Percentiles rank a stretch among this genome's conserved stretches.
These are phyloP conservation scores for Salvelinus alpinus DNA, from an alignment of 2,113 vertebrate species.

Conservation along the genomic window DNA sequence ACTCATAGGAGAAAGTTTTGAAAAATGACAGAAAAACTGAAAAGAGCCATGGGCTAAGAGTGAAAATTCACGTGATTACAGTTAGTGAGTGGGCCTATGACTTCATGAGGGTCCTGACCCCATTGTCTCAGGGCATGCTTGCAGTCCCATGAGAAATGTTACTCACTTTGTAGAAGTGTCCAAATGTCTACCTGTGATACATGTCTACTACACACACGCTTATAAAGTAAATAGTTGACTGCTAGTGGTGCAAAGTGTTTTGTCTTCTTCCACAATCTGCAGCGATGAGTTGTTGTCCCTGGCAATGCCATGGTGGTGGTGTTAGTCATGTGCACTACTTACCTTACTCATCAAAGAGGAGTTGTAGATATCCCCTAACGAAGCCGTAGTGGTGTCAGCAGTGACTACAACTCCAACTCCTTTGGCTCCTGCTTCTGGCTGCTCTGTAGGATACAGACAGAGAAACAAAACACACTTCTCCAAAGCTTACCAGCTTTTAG, in stretches of 20 bases:
- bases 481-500: no score
- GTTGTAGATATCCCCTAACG: no score
- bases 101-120: neutral
- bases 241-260: no score
- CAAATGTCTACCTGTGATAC: neutral
- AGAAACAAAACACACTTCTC: no score
- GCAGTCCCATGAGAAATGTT: neutral
- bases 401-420: no score
- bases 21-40: neutral
- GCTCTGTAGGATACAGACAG: no score
- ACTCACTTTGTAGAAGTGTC: neutral
- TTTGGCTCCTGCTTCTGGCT: no score
- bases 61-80: neutral
- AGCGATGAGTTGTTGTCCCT: no score
- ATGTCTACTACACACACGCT: neutral
- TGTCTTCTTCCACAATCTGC: no score
- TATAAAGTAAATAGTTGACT: neutral
- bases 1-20: constrained; percentile 5
- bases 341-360: neutral
- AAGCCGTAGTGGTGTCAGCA: no score
- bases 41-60: neutral
- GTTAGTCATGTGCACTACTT: neutral
- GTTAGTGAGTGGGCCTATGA: neutral
- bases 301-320: no score
- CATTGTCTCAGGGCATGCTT: neutral